Conservation (phyloP, 2,113 vertebrate species). For the Hystrix cristata region DNA sequence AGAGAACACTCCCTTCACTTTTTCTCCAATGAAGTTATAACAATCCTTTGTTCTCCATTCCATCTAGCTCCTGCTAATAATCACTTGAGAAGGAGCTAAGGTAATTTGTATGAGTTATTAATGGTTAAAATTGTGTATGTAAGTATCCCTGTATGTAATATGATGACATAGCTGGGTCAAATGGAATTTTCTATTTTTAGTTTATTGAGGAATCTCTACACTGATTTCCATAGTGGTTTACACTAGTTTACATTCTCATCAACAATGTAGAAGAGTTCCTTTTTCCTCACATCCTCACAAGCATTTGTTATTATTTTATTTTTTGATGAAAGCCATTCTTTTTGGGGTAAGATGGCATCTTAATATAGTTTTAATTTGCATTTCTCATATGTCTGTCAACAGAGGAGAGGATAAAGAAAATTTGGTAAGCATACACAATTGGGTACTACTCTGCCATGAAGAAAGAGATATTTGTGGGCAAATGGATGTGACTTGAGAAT, state of each 20-base stretch:
- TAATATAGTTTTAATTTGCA: not conserved
- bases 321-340: not conserved
- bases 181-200: not conserved
- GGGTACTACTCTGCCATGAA: not conserved
- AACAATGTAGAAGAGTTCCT: not conserved
- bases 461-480: not conserved
- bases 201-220: not conserved
- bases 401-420: not conserved
- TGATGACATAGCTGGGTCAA: not conserved
- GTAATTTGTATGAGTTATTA: constrained; percentile 51
- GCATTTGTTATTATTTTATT: not conserved
- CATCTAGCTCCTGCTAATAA: constrained; percentile 24
- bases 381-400: not conserved
- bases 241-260: not conserved
- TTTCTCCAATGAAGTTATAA: not conserved
- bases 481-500: not conserved
- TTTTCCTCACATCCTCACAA: not conserved
- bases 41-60: not conserved
- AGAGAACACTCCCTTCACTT: not conserved
- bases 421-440: not conserved
- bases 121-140: not conserved
- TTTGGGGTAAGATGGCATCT: not conserved
- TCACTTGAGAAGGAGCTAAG: constrained; percentile 47
- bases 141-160: not conserved
- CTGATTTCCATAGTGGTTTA: not conserved